Evolutionary conservation across 2,113 vertebrate genomes (phyloP).

Genomic region (Acanthisitta chloris): DNA sequence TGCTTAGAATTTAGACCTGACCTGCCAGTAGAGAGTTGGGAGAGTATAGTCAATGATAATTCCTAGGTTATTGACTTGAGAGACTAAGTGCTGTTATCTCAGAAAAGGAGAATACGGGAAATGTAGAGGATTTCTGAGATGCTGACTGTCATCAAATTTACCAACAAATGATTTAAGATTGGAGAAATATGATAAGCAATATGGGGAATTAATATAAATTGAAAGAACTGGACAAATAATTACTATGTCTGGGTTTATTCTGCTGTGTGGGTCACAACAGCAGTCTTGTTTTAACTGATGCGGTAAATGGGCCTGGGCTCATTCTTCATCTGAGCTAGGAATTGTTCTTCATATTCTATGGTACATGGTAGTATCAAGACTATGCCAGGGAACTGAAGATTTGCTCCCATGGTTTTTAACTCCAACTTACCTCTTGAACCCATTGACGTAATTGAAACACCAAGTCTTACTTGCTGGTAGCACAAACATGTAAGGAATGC

Average conservation of each 20-base stretch:
- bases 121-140: background rate
- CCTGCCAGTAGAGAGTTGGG: background rate
- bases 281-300: background rate
- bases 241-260: background rate
- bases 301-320: background rate
- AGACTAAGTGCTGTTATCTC: background rate
- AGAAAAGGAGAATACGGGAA: background rate
- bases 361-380: background rate
- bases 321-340: background rate
- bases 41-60: background rate
- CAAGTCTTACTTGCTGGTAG: background rate
- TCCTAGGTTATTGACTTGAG: background rate
- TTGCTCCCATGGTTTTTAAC: background rate
- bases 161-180: background rate
- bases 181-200: background rate
- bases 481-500: background rate
- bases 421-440: background rate
- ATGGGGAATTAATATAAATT: background rate
- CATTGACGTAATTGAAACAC: background rate
- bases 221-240: background rate
- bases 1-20: background rate
- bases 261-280: background rate
- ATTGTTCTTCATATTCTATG: background rate
- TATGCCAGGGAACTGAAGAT: background rate
- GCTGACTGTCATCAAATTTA: background rate